Conservation (phyloP, 1,140 invertebrate species). For the Philotrypesis tridentata region DNA sequence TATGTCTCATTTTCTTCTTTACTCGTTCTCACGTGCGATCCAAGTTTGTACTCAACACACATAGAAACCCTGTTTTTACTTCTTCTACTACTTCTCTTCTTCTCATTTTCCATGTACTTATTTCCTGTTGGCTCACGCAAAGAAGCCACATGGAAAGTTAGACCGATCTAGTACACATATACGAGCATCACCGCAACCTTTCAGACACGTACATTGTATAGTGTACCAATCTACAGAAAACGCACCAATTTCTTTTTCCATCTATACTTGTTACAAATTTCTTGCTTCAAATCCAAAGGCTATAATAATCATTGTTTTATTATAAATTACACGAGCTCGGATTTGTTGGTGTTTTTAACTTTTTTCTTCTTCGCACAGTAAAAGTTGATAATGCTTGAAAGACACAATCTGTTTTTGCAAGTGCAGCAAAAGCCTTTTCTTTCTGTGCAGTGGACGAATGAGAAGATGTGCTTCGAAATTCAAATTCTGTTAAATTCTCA, state of each 20-base stretch:
- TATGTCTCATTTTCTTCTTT: slow-evolving; percentile 10
- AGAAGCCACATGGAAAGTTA: slow-evolving; percentile 62
- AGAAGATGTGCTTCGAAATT: no score
- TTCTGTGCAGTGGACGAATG: no score
- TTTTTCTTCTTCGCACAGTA: neutral
- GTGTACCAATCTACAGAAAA: slow-evolving; percentile 35
- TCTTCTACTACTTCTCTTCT: slow-evolving; percentile 43
- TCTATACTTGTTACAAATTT: slow-evolving; percentile 33
- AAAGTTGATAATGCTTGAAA: no score
- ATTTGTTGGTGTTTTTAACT: slow-evolving; percentile 14
- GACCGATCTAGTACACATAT: slow-evolving; percentile 48
- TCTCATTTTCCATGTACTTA: slow-evolving; percentile 25
- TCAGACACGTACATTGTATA: slow-evolving; percentile 59
- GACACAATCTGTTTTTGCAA: no score
- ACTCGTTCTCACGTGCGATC: neutral
- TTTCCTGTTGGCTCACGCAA: slow-evolving; percentile 54
- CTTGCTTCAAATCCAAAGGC: slow-evolving; percentile 40
- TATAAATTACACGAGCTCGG: slow-evolving; percentile 27
- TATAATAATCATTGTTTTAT: slow-evolving; percentile 36
- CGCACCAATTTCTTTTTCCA: slow-evolving; percentile 28
- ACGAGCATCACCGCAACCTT: slow-evolving; percentile 59
- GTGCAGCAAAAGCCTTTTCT: no score
- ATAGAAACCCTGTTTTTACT: slow-evolving; percentile 25
- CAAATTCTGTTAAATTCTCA: no score
- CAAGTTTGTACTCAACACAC: slow-evolving; percentile 2